These are phyloP conservation scores for Mesaphorura yosii DNA, from an alignment of 1,140 invertebrate genomes.

Conservation along the genomic window DNA sequence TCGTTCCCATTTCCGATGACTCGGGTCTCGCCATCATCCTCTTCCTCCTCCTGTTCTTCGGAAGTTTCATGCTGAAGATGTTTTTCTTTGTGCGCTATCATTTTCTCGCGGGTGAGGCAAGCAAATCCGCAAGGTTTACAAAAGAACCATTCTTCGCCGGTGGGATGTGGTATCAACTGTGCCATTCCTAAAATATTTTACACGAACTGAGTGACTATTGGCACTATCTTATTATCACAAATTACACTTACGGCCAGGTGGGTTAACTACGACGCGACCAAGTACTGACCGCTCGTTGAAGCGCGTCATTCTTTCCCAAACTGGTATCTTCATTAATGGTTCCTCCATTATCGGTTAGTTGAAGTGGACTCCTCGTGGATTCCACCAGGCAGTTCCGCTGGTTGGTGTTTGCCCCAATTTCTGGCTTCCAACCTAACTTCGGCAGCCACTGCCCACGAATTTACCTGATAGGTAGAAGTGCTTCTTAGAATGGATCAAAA, in stretches of 20 bases:
- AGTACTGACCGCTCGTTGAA: background rate
- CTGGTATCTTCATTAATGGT: background rate
- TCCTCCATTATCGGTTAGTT: background rate
- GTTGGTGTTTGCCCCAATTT: too few species aligned
- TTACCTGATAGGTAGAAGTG: too few species aligned
- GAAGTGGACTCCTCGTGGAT: too few species aligned
- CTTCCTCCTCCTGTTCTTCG: background rate
- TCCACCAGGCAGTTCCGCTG: too few species aligned
- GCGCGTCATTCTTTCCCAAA: slow-evolving; percentile 1
- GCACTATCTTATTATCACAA: background rate
- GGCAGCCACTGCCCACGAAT: too few species aligned
- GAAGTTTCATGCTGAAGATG: background rate
- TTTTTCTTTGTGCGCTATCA: background rate
- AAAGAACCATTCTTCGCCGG: slow-evolving; percentile 6
- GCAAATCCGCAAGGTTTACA: background rate
- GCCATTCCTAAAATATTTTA: background rate
- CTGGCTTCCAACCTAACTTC: too few species aligned
- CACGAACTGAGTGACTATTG: background rate
- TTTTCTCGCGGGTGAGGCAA: background rate
- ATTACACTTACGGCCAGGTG: slow-evolving; percentile 1
- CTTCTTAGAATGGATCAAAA: too few species aligned
- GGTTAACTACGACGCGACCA: slow-evolving; percentile 3
- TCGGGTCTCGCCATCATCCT: background rate
- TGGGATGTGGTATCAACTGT: background rate
- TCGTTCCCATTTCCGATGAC: too few species aligned